Base-by-base conservation (phyloP, 2,888 invertebrate genomes). In the Galerucella pusilla region DNA sequence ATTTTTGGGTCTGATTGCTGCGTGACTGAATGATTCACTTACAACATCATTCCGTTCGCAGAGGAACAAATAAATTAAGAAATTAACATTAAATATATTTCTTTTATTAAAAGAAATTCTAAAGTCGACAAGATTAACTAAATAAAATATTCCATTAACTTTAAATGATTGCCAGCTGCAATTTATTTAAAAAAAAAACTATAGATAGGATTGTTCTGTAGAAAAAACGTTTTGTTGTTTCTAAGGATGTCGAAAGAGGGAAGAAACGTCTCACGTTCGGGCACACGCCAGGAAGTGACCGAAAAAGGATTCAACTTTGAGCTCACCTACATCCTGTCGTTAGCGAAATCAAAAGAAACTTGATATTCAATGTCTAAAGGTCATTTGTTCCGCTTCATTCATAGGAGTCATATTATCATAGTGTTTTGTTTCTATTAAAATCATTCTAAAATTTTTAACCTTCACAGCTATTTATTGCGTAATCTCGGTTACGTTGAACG, bases 221-320 rank as follows among this genome's bases (percentile, higher is more conserved):
- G 20, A 57, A 57, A 28, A 57, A 6, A 16, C 20, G 9, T 57
- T 57, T 20, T 9, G 16, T 35, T 63, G 52, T 54, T 49, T 71
- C 45, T 73, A 57, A 68, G 52, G 66, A 25, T 59, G 46, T 20
- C 46, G 57, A 35, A 45, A 64, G 20, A 42, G 16, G 65, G 69
- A 54, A 57, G 52, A 64, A 57, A 57, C 73, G 63, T 65, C 64
- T 65, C 71, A 71, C 68, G 71, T 75, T 66, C 25, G 66, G 72
- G 72, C 72, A 72, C 72, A 66, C 72, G 72, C 66, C 72, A 72
- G 72, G 72, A 72, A 72, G 72, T 67, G 66, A 9, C 66, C 60
- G 49, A 66, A 67, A 72, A 72, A 66, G 72, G 72, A 72, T 72
- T 67, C 67, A 59, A 63, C 59, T 71, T 46, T 45, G 16, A 46